phyloP scores from a whole-genome alignment of 2,113 vertebrate species.

The Podiceps cristatus region DNA sequence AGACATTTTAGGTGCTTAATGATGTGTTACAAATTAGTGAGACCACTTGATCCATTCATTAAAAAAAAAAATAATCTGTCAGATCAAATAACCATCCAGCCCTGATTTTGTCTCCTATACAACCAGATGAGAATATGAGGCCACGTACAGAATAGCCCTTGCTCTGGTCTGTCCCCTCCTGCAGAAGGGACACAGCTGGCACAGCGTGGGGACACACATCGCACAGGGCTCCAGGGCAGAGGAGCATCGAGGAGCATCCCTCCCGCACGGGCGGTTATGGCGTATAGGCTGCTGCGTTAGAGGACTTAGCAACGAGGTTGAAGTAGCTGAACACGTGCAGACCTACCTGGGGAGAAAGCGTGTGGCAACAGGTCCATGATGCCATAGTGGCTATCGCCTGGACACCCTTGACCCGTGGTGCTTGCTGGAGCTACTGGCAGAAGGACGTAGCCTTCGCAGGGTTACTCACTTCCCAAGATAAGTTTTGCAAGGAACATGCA shows the following conservation, averaged over 20 bases:
- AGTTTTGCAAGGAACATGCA: neutral
- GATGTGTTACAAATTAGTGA: neutral
- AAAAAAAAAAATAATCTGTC: neutral
- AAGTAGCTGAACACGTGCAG: neutral
- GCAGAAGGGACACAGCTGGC: neutral
- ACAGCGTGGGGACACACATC: accelerated
- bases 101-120: neutral
- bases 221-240: accelerated
- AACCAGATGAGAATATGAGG: neutral
- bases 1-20: neutral
- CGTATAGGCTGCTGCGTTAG: neutral
- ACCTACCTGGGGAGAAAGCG: neutral
- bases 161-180: neutral
- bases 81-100: neutral
- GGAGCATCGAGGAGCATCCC: neutral
- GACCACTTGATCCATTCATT: neutral
- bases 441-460: neutral
- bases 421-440: neutral
- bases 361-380: neutral
- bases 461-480: neutral
- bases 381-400: accelerated
- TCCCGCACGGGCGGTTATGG: neutral
- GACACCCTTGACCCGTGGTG: neutral
- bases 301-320: neutral
- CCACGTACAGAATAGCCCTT: neutral